Evolutionary conservation across 2,888 invertebrate genomes (phyloP), one percentile per base, ranked within the genome.

Genomic region (Drosophila antonietae): DNA sequence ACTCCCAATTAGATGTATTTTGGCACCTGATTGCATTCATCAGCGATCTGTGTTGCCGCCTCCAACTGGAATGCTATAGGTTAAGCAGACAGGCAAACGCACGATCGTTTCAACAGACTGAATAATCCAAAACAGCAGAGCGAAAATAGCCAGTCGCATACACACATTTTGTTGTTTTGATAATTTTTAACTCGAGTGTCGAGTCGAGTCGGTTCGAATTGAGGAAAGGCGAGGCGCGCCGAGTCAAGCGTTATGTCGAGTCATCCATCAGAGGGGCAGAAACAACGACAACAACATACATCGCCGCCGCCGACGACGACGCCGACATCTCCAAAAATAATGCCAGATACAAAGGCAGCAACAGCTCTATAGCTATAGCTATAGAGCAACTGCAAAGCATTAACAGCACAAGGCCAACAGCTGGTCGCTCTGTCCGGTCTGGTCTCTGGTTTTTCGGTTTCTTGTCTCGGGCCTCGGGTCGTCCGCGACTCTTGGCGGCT

Each of bases 331-430:
- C 80, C 80, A 78, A 78, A 80, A 81, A 81, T 79, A 81, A 77
- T 79, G 81, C 78, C 79, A 74, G 81, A 68, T 75, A 79, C 69
- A 76, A 67, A 69, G 60, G 44, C 58, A 55, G 63, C 70, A 46
- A 63, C 56, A 46, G 66, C 71, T 63, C 70, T 53, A 63, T 52
- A 51, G 66, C 62, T 51, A 63, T 47, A 57, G 60, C 71, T 52
- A 31, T 41, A 58, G 47, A 65, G 59, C 55, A 61, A 79, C 66
- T 65, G 80, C 67, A 53, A 75, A 58, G 68, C 81, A 73, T 66
- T 77, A 80, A 76, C 78, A 80, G 78, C 79, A 80, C 79, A 79
- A 79, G 81, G 79, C 79, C 78, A 79, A 79, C 79, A 78, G 81
- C 79, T 79, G 81, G 73, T 81, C 57, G 73, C 46, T 64, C 68